These are phyloP conservation scores for Amblyjoppa proteus DNA, from an alignment of 2,888 invertebrate genomes.

Conservation along the genomic window DNA sequence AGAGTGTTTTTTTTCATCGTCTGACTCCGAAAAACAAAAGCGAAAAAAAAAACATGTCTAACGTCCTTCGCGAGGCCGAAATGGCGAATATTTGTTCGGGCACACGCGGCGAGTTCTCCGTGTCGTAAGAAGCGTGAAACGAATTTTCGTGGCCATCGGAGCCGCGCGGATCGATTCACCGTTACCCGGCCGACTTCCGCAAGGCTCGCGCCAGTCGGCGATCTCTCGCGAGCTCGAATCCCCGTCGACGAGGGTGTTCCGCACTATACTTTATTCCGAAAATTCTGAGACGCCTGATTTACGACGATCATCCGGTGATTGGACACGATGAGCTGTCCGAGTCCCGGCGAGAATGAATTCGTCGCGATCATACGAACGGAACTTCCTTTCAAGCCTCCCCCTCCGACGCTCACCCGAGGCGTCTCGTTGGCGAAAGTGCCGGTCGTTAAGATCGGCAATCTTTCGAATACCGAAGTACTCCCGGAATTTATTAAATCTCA, in stretches of 20 bases:
- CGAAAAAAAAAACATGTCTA: neutral
- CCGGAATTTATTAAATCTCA: conserved; percentile 54
- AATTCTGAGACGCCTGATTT: conserved; percentile 46
- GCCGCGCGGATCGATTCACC: conserved; percentile 72
- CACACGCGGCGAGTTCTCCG: neutral
- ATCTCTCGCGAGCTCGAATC: conserved; percentile 5
- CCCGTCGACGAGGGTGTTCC: conserved; percentile 20
- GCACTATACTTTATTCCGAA: conserved; percentile 33
- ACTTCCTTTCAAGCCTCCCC: neutral
- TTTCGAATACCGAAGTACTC: conserved; percentile 28
- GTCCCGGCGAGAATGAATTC: conserved; percentile 35
- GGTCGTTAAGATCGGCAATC: conserved; percentile 51
- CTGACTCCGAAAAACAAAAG: neutral
- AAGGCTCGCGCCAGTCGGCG: conserved; percentile 44
- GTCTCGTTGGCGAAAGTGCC: conserved; percentile 61
- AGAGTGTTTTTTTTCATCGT: neutral
- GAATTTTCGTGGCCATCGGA: conserved; percentile 70
- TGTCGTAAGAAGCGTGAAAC: conserved; percentile 68
- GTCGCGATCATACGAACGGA: conserved; percentile 21
- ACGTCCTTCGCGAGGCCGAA: conserved; percentile 47
- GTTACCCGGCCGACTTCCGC: conserved; percentile 77
- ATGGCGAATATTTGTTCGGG: conserved; percentile 6
- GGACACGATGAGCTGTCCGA: conserved; percentile 42
- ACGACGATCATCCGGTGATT: conserved; percentile 51
- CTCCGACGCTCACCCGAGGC: neutral